A percentile compares a stretch with the other conserved stretches of the same genome.
Evolutionary conservation across 2,888 invertebrate species (phyloP).

Genomic region (Oxytorus armatus): DNA sequence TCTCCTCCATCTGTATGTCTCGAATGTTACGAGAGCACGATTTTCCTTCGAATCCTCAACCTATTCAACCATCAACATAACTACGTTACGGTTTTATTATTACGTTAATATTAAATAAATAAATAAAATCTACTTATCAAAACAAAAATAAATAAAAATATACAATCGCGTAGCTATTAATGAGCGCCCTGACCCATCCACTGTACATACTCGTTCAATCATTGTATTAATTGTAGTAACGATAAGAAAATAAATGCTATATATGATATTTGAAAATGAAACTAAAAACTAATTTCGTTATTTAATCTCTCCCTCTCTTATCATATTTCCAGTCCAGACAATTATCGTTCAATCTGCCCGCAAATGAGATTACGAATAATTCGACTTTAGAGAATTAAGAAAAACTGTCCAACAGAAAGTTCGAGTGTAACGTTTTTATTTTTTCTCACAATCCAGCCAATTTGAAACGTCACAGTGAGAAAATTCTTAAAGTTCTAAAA

Average conservation of each 20-base stretch:
- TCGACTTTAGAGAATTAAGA: no score
- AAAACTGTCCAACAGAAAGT: no score
- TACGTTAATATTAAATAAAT: conserved; percentile 70
- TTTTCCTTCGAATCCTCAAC: conserved; percentile 56
- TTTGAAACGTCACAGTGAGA: no score
- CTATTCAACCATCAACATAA: conserved; percentile 65
- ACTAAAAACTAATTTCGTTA: background rate
- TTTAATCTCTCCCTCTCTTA: background rate
- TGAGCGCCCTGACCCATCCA: conserved; percentile 67
- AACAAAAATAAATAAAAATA: conserved; percentile 61
- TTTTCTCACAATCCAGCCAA: no score
- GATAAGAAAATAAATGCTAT: conserved; percentile 79
- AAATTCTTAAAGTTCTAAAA: no score
- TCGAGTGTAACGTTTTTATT: no score
- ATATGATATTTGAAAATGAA: conserved; percentile 70
- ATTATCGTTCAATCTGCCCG: no score
- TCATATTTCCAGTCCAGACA: background rate
- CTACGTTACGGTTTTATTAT: conserved; percentile 72
- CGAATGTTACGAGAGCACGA: conserved; percentile 28
- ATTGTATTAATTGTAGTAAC: conserved; percentile 82
- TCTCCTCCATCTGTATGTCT: conserved; percentile 8
- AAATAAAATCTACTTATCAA: conserved; percentile 67
- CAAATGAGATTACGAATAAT: no score
- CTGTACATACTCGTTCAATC: conserved; percentile 79
- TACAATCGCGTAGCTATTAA: conserved; percentile 67